Evolutionary conservation across 2,113 vertebrate species (phyloP), one percentile per base, ranked within the genome.

Genomic region (Upupa epops): DNA sequence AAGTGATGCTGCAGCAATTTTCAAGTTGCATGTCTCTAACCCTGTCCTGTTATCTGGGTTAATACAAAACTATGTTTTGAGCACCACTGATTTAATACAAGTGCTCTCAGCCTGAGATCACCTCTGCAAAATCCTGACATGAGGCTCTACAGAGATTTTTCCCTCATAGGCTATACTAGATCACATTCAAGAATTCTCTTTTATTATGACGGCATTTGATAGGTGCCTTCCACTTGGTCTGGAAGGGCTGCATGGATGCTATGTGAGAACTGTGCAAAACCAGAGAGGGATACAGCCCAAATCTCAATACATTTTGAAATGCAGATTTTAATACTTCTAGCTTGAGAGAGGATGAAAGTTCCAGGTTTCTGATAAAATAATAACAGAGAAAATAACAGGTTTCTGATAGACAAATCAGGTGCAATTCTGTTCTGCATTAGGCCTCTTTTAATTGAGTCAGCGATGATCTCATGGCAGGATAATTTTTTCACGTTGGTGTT

Each of bases 381-480:
- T 48, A 77, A 84, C 86, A 68, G 37, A 79, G 66, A 80, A 79
- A 64, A 82, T 55, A 94, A 54, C 0, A 83, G 49, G 79, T 80
- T 60, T 64, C 25, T 52, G 46, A 63, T 70, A 85, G 54, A 65
- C 68, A 92, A 58, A 86, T 79, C 85, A 96, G 93, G 95, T 95
- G 92, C 80, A 93, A 89, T 91, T 73, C 86, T 91, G 83, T 90
- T 66, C 61, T 84, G 90, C 83, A 87, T 87, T 66, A 93, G 80
- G 32, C 87, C 91, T 84, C 58, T 65, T 95, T 92, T 92, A 90
- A 92, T 91, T 83, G 74, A 92, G 42, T 60, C 20, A 6, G 85
- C 65, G 72, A 90, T 96, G 96, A 97, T 68, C 91, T 97, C 96
- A 97, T 8, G 12, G 71, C 71, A 83, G 85, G 92, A 32, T 89